A percentile compares a stretch with the other conserved stretches of the same genome.
phyloP scores from a whole-genome alignment of 2,888 invertebrate genomes.

The Spatulosminthurus flaviceps region DNA sequence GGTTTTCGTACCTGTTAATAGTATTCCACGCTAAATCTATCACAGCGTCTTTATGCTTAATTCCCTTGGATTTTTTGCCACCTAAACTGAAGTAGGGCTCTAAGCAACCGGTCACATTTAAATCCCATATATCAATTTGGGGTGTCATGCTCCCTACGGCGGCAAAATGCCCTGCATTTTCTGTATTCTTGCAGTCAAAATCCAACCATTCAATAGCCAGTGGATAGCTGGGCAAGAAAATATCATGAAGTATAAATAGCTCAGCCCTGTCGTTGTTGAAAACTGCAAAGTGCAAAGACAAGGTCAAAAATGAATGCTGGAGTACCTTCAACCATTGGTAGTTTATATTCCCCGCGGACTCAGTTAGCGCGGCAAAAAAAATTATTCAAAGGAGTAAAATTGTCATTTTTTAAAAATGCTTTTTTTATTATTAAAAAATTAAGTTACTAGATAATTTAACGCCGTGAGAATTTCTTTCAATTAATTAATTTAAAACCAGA shows the following conservation, averaged over 20 bases:
- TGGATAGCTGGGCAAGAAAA: slow-evolving; percentile 87
- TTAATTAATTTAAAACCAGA: too few species aligned
- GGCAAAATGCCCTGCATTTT: slow-evolving; percentile 79
- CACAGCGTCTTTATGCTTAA: slow-evolving; percentile 89
- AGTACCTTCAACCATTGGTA: too few species aligned
- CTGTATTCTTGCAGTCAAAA: slow-evolving; percentile 80
- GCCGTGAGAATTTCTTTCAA: too few species aligned
- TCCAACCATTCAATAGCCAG: slow-evolving; percentile 93
- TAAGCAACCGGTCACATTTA: slow-evolving; percentile 90
- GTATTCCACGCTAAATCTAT: slow-evolving; percentile 91
- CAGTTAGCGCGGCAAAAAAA: too few species aligned
- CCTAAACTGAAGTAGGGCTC: slow-evolving; percentile 88
- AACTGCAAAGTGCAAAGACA: slow-evolving; percentile 70
- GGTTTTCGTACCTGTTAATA: slow-evolving; percentile 73
- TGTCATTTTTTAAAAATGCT: too few species aligned
- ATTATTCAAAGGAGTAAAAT: too few species aligned
- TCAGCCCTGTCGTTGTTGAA: slow-evolving; percentile 89
- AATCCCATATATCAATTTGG: slow-evolving; percentile 94
- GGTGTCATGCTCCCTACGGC: slow-evolving; percentile 94
- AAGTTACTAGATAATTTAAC: too few species aligned
- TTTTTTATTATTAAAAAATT: too few species aligned
- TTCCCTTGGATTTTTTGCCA: slow-evolving; percentile 73
- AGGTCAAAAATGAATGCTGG: too few species aligned
- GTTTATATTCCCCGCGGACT: too few species aligned
- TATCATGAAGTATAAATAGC: slow-evolving; percentile 94